phyloP scores from a whole-genome alignment of 1,140 invertebrate genomes.

The Zaprionus ornatus region DNA sequence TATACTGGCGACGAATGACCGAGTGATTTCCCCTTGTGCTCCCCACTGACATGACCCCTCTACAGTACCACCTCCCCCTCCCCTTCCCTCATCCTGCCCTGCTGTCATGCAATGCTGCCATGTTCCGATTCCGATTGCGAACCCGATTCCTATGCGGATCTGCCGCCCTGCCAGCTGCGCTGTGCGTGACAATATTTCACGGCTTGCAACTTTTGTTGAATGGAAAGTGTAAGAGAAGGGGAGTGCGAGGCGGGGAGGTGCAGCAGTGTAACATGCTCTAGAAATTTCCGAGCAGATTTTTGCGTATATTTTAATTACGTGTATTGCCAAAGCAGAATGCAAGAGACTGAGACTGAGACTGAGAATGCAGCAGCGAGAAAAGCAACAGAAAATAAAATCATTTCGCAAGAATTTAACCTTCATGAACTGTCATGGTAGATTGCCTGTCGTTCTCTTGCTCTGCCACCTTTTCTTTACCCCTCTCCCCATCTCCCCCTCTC shows the following conservation, averaged over 20 bases:
- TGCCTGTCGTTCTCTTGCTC: constrained; percentile 36
- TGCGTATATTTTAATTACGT: constrained; percentile 70
- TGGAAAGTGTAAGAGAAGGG: constrained; percentile 5
- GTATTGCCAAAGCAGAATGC: constrained; percentile 25
- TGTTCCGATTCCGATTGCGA: background rate
- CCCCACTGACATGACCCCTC: no score
- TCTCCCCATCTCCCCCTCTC: background rate
- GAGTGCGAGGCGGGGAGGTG: background rate
- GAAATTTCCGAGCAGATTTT: constrained; percentile 51
- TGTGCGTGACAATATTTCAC: constrained; percentile 74
- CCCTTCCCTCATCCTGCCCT: background rate
- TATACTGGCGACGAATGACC: constrained; percentile 42
- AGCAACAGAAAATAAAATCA: constrained; percentile 48
- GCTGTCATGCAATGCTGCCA: constrained; percentile 10
- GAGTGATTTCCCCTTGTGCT: background rate
- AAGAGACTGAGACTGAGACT: background rate
- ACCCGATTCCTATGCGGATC: background rate
- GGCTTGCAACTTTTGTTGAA: constrained; percentile 53
- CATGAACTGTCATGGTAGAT: constrained; percentile 76
- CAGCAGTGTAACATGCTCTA: constrained; percentile 54
- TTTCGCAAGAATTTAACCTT: constrained; percentile 79
- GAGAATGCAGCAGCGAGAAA: background rate
- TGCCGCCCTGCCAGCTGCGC: constrained; percentile 17
- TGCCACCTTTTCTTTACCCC: background rate
- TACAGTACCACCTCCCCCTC: background rate